These are phyloP conservation scores for Eupithecia dodoneata DNA, from an alignment of 2,888 invertebrate species.

Conservation along the genomic window DNA sequence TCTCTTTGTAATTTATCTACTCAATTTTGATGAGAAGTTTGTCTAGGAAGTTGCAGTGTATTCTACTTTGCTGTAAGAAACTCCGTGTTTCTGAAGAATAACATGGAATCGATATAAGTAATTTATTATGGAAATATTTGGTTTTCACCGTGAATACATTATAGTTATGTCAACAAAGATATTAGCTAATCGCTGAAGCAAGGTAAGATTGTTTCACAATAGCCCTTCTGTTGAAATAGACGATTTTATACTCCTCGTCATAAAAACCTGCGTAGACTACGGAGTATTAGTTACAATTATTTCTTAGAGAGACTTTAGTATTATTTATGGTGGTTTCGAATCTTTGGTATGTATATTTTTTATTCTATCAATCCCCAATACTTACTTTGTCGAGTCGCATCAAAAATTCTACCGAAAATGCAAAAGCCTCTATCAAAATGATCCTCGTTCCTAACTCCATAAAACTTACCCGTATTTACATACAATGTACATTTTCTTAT, in stretches of 20 bases:
- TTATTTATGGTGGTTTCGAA: neutral
- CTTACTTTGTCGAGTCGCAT: neutral
- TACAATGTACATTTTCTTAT: slow-evolving; percentile 21
- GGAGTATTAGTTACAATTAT: neutral
- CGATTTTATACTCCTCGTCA: slow-evolving; percentile 11
- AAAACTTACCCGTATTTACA: neutral
- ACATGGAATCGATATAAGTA: slow-evolving; percentile 72
- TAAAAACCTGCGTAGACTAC: neutral
- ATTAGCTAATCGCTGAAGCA: slow-evolving; percentile 66
- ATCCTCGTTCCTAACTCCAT: neutral
- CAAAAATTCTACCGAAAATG: neutral
- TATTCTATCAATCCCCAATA: neutral
- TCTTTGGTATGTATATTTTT: neutral
- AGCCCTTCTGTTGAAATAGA: slow-evolving; percentile 22
- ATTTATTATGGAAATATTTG: slow-evolving; percentile 58
- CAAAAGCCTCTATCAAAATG: neutral
- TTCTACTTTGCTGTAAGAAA: slow-evolving; percentile 15
- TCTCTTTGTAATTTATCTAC: slow-evolving; percentile 41
- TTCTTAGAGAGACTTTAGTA: neutral
- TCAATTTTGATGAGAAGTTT: slow-evolving; percentile 6
- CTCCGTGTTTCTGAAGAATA: slow-evolving; percentile 44
- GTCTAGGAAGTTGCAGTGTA: slow-evolving; percentile 5
- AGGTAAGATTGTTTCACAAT: slow-evolving; percentile 58
- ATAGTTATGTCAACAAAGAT: slow-evolving; percentile 73
- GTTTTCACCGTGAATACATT: slow-evolving; percentile 69